These are phyloP conservation scores for Arnoldichthys spilopterus DNA, from an alignment of 2,797 vertebrate species.

Conservation along the genomic window DNA sequence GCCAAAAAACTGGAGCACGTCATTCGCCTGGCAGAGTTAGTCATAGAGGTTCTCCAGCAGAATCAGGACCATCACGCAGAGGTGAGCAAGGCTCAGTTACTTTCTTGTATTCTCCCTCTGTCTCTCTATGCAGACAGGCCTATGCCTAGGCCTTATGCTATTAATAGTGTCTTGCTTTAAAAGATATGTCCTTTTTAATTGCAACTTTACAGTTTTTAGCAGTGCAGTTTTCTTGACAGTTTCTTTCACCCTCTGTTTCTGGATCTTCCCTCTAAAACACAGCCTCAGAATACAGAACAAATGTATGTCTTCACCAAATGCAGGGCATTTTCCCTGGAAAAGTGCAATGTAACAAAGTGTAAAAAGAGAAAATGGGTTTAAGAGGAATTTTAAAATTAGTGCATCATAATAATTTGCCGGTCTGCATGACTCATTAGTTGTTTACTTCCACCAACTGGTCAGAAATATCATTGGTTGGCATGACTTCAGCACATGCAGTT, in stretches of 20 bases:
- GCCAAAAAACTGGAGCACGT: constrained; percentile 99
- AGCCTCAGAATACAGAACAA: constrained; percentile 22
- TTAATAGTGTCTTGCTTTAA: constrained; percentile 29
- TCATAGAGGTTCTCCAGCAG: constrained; percentile 99
- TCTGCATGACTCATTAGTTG: constrained; percentile 59
- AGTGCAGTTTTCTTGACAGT: constrained; percentile 29
- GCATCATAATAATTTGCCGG: constrained; percentile 32
- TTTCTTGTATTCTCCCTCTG: neutral
- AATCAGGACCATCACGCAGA: constrained; percentile 99
- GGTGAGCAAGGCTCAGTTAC: constrained; percentile 84
- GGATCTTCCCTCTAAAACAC: constrained; percentile 40
- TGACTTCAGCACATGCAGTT: constrained; percentile 63
- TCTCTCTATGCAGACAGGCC: constrained; percentile 16
- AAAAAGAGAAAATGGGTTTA: constrained; percentile 30
- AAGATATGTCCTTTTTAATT: constrained; percentile 11
- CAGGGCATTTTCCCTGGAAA: constrained; percentile 23
- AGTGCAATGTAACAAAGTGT: constrained; percentile 23
- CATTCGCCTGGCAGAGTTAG: constrained; percentile 97
- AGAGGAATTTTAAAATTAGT: constrained; percentile 12
- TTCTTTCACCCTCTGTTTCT: constrained; percentile 45
- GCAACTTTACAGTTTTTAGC: constrained; percentile 10
- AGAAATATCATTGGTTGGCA: constrained; percentile 56
- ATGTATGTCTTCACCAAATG: constrained; percentile 25
- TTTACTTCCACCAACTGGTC: constrained; percentile 41
- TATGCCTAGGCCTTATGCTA: neutral